Conservation (phyloP, 2,888 invertebrate genomes). For the Saturnia japonica region DNA sequence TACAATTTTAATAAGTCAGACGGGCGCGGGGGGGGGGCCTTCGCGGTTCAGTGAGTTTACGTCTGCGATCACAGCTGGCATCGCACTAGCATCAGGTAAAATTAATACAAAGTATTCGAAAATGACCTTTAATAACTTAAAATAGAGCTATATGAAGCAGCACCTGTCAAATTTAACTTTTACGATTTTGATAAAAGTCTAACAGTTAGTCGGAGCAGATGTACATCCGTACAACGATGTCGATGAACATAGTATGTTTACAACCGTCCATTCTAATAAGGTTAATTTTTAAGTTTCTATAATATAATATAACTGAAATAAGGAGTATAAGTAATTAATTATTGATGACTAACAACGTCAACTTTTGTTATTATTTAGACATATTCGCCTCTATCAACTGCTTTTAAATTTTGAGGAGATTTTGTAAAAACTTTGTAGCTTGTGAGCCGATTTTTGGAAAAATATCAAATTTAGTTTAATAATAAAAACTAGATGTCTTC, state of each 20-base stretch:
- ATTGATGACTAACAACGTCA: neutral
- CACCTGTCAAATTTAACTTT: neutral
- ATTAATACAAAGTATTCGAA: neutral
- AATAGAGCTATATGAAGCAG: neutral
- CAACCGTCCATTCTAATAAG: neutral
- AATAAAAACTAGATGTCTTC: too few species aligned
- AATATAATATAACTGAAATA: neutral
- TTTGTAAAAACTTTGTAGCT: too few species aligned
- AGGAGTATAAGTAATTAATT: neutral
- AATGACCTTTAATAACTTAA: neutral
- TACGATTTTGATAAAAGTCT: neutral
- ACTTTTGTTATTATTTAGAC: too few species aligned
- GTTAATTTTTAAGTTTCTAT: neutral
- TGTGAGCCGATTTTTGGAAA: too few species aligned
- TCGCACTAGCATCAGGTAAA: neutral
- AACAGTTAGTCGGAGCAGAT: neutral
- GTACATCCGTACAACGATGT: too few species aligned
- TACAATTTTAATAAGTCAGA: neutral
- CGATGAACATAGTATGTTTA: too few species aligned
- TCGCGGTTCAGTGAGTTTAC: neutral
- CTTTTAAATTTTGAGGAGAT: too few species aligned
- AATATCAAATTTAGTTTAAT: too few species aligned
- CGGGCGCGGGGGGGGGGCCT: neutral
- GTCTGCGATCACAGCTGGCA: constrained; percentile 4
- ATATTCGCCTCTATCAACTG: too few species aligned